Base-by-base conservation (phyloP, 2,113 vertebrate species). In the Athene noctua region DNA sequence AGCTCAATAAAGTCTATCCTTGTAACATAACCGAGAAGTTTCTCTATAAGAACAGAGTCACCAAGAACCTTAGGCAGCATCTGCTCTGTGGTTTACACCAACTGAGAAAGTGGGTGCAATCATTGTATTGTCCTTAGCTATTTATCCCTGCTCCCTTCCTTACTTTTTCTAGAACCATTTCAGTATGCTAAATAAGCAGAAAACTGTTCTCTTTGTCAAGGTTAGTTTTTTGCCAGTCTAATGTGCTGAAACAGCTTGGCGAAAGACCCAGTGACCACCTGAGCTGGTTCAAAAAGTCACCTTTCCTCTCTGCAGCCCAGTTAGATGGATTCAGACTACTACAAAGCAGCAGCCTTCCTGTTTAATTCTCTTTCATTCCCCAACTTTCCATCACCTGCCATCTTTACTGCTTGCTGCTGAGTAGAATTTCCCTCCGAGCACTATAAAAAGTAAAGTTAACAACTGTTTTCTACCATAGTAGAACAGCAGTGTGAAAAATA, bases 361-460 rank as follows among this genome's bases (percentile, higher is more conserved):
- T 92, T 85, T 49, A 62, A n/a, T 73, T 86, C 42, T 75, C 84
- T 77, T 65, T 58, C 54, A 46, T 88, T 95, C 62, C 73, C 55
- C 46, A 7, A 49, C 54, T 93, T 90, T 77, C 81, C 75, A 96
- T 71, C 90, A 86, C 59, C 89, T 91, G 68, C 63, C 87, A 86
- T 70, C 87, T 94, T 90, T 73, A 71, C 66, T 78, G 73, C 77
- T 87, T 74, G 93, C 83, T 82, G 58, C 79, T 80, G 77, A 77
- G 42, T 30, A 95, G 79, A 92, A 80, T 80, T 83, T 96, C 80
- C 72, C 86, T 92, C 63, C 40, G 36, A 84, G 82, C 63, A 47
- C 67, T 73, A 92, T 66, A 83, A 86, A 93, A 96, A 93, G 47
- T 44, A 73, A 91, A 95, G 67, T 61, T 78, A 88, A 59, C 71